These are phyloP conservation scores for Poecilia wingei DNA, from an alignment of 2,797 vertebrate species.

Conservation along the genomic window DNA sequence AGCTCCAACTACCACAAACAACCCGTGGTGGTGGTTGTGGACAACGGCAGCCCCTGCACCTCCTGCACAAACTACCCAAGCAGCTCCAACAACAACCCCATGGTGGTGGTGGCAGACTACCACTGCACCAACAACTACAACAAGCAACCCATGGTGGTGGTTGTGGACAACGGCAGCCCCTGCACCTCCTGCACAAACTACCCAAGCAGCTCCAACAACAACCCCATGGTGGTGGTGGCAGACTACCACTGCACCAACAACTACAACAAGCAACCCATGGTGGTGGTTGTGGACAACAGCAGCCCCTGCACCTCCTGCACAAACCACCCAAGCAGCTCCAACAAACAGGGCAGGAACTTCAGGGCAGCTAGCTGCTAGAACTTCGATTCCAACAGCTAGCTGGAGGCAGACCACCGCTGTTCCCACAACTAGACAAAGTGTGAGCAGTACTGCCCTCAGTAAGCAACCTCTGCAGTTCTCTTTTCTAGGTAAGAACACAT, in stretches of 20 bases:
- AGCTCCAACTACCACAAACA: neutral
- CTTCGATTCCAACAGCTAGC: too few species aligned
- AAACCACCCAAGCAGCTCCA: too few species aligned
- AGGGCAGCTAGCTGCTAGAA: too few species aligned
- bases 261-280: neutral
- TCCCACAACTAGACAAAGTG: neutral
- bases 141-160: too few species aligned
- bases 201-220: neutral
- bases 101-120: neutral
- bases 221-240: neutral
- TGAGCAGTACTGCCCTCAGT: neutral
- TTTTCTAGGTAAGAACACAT: constrained; percentile 7
- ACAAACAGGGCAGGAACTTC: too few species aligned
- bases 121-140: neutral
- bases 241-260: neutral
- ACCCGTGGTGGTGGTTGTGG: too few species aligned
- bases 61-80: too few species aligned
- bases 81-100: neutral
- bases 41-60: too few species aligned
- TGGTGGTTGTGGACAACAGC: too few species aligned
- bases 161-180: too few species aligned
- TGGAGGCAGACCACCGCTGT: neutral
- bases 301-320: too few species aligned
- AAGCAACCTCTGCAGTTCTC: constrained; percentile 14
- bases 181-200: too few species aligned